Percentiles rank a stretch among this genome's conserved stretches.
These are phyloP conservation scores for Synanthedon formicaeformis DNA, from an alignment of 2,888 invertebrate species.

Conservation along the genomic window DNA sequence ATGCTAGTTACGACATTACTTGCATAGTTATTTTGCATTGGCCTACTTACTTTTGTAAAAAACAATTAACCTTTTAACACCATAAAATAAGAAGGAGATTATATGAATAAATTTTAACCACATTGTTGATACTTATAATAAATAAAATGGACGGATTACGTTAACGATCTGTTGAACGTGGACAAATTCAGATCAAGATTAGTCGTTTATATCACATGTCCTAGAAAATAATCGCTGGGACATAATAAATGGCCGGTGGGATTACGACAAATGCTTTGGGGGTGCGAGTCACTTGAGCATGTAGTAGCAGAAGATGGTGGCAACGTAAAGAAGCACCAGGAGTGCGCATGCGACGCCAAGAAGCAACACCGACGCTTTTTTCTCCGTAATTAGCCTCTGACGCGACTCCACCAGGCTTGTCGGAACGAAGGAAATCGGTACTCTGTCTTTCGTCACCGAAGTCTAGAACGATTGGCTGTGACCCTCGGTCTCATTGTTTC, in stretches of 20 bases:
- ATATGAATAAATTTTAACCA: too few relatives aligned
- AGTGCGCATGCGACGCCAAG: slow-evolving; percentile 92
- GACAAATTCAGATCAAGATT: slow-evolving; percentile 31
- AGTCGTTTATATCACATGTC: slow-evolving; percentile 60
- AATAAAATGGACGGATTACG: neutral
- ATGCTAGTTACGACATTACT: too few relatives aligned
- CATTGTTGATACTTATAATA: neutral
- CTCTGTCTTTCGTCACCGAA: slow-evolving; percentile 90
- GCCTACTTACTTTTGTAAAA: too few relatives aligned
- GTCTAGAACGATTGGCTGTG: slow-evolving; percentile 84
- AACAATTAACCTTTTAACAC: too few relatives aligned
- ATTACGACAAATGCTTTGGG: slow-evolving; percentile 79
- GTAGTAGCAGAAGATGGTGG: slow-evolving; percentile 92
- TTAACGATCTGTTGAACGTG: slow-evolving; percentile 7
- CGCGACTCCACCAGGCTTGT: slow-evolving; percentile 74
- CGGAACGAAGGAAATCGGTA: slow-evolving; percentile 80
- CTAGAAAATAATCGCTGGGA: slow-evolving; percentile 6
- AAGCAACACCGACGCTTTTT: slow-evolving; percentile 82
- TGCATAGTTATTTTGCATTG: too few relatives aligned
- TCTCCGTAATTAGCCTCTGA: slow-evolving; percentile 77
- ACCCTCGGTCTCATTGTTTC: slow-evolving; percentile 71
- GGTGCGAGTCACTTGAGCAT: slow-evolving; percentile 93
- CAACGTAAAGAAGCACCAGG: slow-evolving; percentile 88
- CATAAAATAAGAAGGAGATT: too few relatives aligned
- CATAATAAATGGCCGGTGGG: slow-evolving; percentile 2